A percentile compares a stretch with the other conserved stretches of the same genome.
These are phyloP conservation scores for Hyposmocoma kahamanoa DNA, from an alignment of 1,140 invertebrate species.

Conservation along the genomic window DNA sequence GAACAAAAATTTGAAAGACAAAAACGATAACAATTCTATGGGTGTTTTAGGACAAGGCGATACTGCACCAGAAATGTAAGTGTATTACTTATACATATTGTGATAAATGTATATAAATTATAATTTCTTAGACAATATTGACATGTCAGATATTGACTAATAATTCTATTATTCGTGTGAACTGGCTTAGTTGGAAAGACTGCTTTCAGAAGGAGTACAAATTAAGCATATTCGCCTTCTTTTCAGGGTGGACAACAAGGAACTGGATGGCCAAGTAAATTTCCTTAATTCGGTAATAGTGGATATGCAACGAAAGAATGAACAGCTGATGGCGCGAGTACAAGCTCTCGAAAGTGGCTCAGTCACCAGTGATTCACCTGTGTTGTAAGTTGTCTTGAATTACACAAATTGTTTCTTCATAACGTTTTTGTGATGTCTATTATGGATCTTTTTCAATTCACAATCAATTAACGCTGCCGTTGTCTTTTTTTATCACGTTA, in stretches of 20 bases:
- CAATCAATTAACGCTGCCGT: neutral
- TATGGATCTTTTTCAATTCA: too few relatives aligned
- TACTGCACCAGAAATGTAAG: constrained; percentile 39
- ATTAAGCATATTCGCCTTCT: too few relatives aligned
- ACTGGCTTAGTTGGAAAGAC: too few relatives aligned
- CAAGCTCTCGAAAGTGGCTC: constrained; percentile 85
- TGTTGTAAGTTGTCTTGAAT: constrained; percentile 67
- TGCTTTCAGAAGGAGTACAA: too few relatives aligned
- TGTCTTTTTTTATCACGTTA: neutral
- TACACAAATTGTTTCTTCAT: neutral
- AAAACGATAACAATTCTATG: constrained; percentile 54
- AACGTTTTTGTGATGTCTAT: too few relatives aligned
- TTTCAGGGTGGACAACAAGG: constrained; percentile 76
- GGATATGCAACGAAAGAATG: constrained; percentile 95
- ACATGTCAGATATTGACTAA: too few relatives aligned
- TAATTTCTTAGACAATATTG: too few relatives aligned
- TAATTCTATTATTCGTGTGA: too few relatives aligned
- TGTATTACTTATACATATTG: too few relatives aligned
- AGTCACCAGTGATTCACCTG: constrained; percentile 75
- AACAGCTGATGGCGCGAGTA: constrained; percentile 85
- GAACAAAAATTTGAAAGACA: constrained; percentile 40
- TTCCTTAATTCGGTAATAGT: constrained; percentile 98
- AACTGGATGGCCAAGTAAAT: constrained; percentile 84
- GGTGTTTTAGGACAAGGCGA: constrained; percentile 51
- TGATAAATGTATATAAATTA: too few relatives aligned